Percentiles rank a stretch among this genome's conserved stretches.
Conservation (phyloP, 2,888 invertebrate genomes). For the Lydus trimaculatus region DNA sequence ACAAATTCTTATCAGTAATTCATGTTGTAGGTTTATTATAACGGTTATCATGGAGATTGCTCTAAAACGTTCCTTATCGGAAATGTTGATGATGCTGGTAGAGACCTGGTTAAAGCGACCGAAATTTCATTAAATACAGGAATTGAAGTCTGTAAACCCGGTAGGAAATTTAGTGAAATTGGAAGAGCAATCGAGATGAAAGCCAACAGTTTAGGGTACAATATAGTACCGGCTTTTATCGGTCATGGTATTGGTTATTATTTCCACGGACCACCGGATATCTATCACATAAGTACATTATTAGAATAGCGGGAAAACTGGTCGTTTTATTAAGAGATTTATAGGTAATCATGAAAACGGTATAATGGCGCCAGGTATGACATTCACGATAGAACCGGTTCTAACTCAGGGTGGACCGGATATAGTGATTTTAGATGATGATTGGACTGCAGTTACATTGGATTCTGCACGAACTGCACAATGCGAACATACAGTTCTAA, state of each 20-base stretch:
- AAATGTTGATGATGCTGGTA: constrained; percentile 77
- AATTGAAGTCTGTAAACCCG: constrained; percentile 69
- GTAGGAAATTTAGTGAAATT: constrained; percentile 66
- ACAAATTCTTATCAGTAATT: constrained; percentile 10
- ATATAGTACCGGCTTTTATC: constrained; percentile 79
- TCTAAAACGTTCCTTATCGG: constrained; percentile 88
- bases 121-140: constrained; percentile 73
- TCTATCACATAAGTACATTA: constrained; percentile 79
- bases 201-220: constrained; percentile 69
- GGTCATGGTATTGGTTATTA: constrained; percentile 94
- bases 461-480: constrained; percentile 88
- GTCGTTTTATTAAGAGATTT: constrained; percentile 21
- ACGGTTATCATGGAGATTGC: constrained; percentile 93
- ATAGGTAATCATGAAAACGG: constrained; percentile 73
- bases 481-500: constrained; percentile 89
- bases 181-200: constrained; percentile 71
- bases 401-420: constrained; percentile 76
- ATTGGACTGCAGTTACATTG: constrained; percentile 89
- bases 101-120: constrained; percentile 73
- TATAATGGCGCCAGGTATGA: constrained; percentile 86
- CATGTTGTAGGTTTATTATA: constrained; percentile 70
- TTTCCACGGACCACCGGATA: constrained; percentile 93
- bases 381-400: constrained; percentile 94
- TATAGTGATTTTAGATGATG: constrained; percentile 79
- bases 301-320: constrained; percentile 23